Base-by-base conservation (phyloP, 2,113 vertebrate species). In the Oreochromis spilurus region DNA sequence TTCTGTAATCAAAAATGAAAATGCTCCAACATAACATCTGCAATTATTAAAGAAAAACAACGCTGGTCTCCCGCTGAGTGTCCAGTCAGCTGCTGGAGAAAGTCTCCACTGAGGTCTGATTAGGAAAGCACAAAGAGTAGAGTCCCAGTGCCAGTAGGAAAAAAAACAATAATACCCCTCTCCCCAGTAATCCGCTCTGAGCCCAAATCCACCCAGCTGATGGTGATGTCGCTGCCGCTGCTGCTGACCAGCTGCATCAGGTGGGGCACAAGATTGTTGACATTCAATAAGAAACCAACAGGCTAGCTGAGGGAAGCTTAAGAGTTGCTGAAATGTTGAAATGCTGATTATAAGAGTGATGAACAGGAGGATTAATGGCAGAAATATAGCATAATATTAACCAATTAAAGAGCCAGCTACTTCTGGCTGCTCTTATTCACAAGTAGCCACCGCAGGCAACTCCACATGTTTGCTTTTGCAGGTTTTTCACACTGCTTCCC, bases 121-220 rank as follows among this genome's bases (percentile, higher is more conserved):
- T 62, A 94, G 84, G 67, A 72, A 87, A 86, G 84, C 85, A 94
- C 90, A 94, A 88, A 92, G 94, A 91, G 29, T 5, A 16, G 58
- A 80, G 62, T 81, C 84, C 75, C 62, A 11, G 36, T 75, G 83
- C 75, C 87, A 86, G 88, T 14, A 38, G 72, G 84, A 75, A 80
- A 87, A 86, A 82, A 84, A 87, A 86, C 36, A 92, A 94, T 95
- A 95, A 95, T 92, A 92, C 85, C 91, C 87, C 78, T 84, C 92
- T 91, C 86, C 55, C 79, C 36, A 24, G 34, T 94, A 95, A 95
- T 95, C 95, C 93, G 29, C 92, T 89, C 90, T 93, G 92, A 95
- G 94, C 92, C 65, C 62, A 84, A 91, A 87, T 89, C 92, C 83
- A 89, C 70, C 86, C 92, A 82, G 89, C 84, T 87, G 93, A 91